Conservation (phyloP, 1,140 invertebrate genomes). For the Leptopilina boulardi region DNA sequence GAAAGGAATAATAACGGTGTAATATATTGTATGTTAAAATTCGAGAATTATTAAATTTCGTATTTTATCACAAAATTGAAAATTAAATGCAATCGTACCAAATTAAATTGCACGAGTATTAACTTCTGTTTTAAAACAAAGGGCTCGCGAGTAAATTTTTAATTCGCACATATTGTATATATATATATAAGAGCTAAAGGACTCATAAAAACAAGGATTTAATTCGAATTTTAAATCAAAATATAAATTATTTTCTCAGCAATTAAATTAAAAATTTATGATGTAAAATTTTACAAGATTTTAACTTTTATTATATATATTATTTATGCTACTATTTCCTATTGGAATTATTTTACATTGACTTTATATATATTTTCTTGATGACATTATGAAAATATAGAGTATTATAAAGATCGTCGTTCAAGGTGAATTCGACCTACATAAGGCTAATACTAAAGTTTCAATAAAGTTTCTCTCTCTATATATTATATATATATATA, state of each 20-base stretch:
- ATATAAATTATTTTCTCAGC: background rate
- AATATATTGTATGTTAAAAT: too few species aligned
- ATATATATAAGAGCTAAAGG: background rate
- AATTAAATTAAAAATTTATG: background rate
- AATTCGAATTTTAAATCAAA: background rate
- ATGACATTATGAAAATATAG: slow-evolving; percentile 34
- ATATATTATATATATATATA: too few species aligned
- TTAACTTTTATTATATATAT: too few species aligned
- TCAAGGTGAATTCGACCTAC: slow-evolving; percentile 17
- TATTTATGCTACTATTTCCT: too few species aligned
- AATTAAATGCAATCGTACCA: slow-evolving; percentile 3
- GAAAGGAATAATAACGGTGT: background rate
- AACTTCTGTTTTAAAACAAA: slow-evolving; percentile 41
- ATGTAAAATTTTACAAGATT: too few species aligned
- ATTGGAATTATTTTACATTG: too few species aligned
- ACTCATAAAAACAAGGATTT: background rate
- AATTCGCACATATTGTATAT: background rate
- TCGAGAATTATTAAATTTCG: background rate
- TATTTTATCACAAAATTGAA: background rate
- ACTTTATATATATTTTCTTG: slow-evolving; percentile 26
- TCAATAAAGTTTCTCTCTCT: slow-evolving; percentile 34
- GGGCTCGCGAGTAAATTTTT: background rate
- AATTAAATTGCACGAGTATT: slow-evolving; percentile 1
- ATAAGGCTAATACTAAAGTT: slow-evolving; percentile 6
- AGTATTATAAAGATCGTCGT: slow-evolving; percentile 27